Evolutionary conservation across 1,140 invertebrate species (phyloP).

Genomic region (Hypsibius dujardini): DNA sequence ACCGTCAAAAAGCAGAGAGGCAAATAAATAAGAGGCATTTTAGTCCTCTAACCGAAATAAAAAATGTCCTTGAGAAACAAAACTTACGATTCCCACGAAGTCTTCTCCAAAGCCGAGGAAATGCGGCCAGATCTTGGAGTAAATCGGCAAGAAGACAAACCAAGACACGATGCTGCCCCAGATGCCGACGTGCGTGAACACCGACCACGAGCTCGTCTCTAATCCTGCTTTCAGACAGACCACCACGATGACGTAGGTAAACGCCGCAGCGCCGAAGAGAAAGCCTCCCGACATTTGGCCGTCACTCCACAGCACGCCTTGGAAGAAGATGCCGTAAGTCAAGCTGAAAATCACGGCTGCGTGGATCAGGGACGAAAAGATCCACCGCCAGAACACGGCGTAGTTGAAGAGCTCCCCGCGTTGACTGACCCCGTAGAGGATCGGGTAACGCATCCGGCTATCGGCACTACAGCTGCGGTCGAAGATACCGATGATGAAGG

Average conservation of each 20-base stretch:
- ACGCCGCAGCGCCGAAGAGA: slow-evolving; percentile 84
- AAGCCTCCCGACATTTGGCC: slow-evolving; percentile 75
- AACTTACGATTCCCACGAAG: slow-evolving; percentile 67
- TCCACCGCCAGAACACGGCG: slow-evolving; percentile 10
- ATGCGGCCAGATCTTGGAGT: slow-evolving; percentile 74
- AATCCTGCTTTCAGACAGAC: slow-evolving; percentile 93
- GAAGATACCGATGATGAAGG: slow-evolving; percentile 80
- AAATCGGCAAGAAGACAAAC: slow-evolving; percentile 77
- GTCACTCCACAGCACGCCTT: slow-evolving; percentile 62
- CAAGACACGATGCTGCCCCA: slow-evolving; percentile 87
- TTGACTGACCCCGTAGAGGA: slow-evolving; percentile 74
- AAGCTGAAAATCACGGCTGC: slow-evolving; percentile 19
- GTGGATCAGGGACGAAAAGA: not conserved
- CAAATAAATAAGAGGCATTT: slow-evolving; percentile 14
- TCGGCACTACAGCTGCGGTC: slow-evolving; percentile 85
- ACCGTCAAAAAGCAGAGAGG: too few species aligned
- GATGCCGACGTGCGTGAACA: slow-evolving; percentile 80
- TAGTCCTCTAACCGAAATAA: slow-evolving; percentile 15
- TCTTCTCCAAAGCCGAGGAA: slow-evolving; percentile 64
- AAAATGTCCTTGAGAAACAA: not conserved
- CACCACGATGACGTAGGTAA: slow-evolving; percentile 94
- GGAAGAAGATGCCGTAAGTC: slow-evolving; percentile 28
- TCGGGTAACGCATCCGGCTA: slow-evolving; percentile 72
- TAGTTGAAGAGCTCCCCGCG: slow-evolving; percentile 54
- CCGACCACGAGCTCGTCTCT: slow-evolving; percentile 90